Conservation (phyloP, 2,888 invertebrate species). For the Panzeria rudis region DNA sequence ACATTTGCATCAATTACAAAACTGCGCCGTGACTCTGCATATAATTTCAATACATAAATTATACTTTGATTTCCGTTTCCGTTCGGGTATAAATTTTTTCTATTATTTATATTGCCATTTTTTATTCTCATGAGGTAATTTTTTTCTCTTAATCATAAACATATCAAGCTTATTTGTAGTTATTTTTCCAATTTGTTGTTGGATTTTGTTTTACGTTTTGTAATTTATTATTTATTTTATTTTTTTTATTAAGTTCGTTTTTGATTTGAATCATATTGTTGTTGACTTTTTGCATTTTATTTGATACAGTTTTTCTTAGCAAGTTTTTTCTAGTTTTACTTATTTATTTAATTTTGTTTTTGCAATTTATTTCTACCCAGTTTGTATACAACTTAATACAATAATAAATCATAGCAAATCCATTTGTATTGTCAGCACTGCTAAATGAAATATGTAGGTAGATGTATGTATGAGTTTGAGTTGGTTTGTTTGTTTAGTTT, state of each 20-base stretch:
- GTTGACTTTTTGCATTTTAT: slow-evolving; percentile 30
- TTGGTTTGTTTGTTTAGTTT: neutral
- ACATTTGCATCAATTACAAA: neutral
- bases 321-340: no score
- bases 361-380: slow-evolving; percentile 26
- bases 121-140: neutral
- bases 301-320: slow-evolving; percentile 47
- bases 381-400: slow-evolving; percentile 80
- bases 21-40: neutral
- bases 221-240: slow-evolving; percentile 18
- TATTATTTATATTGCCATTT: neutral
- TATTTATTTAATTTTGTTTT: slow-evolving; percentile 23
- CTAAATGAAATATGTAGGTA: slow-evolving; percentile 26
- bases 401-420: slow-evolving; percentile 82
- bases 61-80: slow-evolving; percentile 50
- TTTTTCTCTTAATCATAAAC: neutral
- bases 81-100: slow-evolving; percentile 17
- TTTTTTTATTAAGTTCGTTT: slow-evolving; percentile 42
- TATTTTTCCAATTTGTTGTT: slow-evolving; percentile 25
- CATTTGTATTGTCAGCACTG: slow-evolving; percentile 81
- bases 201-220: slow-evolving; percentile 52
- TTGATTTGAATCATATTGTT: slow-evolving; percentile 68
- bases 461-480: neutral
- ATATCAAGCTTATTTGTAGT: slow-evolving; percentile 31
- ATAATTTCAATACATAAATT: neutral